Evolutionary conservation across 2,888 invertebrate genomes (phyloP).

Genomic region (Pheosia gnoma): DNA sequence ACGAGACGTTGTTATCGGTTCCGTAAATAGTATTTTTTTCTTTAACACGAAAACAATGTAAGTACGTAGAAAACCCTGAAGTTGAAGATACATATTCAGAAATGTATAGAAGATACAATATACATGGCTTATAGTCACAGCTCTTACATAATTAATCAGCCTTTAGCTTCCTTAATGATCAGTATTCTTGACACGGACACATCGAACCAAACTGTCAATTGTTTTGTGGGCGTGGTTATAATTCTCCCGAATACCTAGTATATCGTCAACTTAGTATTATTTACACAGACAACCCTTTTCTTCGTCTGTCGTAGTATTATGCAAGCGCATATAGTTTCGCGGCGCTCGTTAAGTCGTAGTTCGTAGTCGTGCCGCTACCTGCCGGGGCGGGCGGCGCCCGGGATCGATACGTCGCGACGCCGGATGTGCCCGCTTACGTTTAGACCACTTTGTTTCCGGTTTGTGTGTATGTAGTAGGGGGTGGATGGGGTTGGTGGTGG

Average conservation of each 20-base stretch:
- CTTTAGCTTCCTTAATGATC: no score
- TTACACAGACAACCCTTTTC: neutral
- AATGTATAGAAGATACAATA: no score
- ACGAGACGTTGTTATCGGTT: neutral
- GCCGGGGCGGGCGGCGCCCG: constrained; percentile 48
- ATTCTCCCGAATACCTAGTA: no score
- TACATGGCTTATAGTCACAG: no score
- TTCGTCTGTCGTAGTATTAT: constrained; percentile 25
- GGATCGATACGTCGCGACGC: constrained; percentile 63
- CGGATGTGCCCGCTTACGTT: constrained; percentile 28
- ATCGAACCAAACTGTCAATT: no score
- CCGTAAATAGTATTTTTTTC: neutral
- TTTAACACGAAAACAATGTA: no score
- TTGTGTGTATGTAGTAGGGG: neutral
- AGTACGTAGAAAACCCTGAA: no score
- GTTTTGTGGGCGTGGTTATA: no score
- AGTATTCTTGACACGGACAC: no score
- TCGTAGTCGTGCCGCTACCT: constrained; percentile 12
- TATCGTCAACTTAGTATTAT: neutral
- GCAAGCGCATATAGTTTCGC: constrained; percentile 32
- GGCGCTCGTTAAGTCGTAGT: constrained; percentile 26
- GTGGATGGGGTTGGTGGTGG: neutral
- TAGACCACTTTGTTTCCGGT: constrained; percentile 6
- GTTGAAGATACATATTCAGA: no score
- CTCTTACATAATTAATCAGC: no score